Percentiles rank a stretch among this genome's conserved stretches.
Evolutionary conservation across 2,888 invertebrate species (phyloP).

Genomic region (Hypena proboscidalis): DNA sequence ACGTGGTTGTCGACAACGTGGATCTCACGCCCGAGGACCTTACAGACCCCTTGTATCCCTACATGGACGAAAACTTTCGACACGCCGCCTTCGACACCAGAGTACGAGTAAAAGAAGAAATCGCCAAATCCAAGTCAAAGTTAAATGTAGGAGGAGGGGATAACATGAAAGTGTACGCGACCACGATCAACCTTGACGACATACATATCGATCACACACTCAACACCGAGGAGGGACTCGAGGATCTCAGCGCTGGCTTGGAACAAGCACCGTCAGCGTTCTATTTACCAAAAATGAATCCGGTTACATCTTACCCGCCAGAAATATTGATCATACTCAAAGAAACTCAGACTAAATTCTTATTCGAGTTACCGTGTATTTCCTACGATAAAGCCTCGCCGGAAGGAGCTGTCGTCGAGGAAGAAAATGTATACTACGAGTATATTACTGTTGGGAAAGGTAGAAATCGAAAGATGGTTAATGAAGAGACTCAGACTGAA

Average conservation of each 20-base stretch:
- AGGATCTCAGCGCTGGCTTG: conserved; percentile 52
- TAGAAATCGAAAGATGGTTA: conserved; percentile 87
- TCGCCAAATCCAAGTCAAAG: conserved; percentile 48
- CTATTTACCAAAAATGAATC: conserved; percentile 64
- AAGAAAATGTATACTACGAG: conserved; percentile 88
- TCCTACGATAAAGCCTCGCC: conserved; percentile 86
- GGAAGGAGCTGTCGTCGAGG: conserved; percentile 84
- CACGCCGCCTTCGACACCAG: conserved; percentile 72
- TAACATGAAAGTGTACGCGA: conserved; percentile 76
- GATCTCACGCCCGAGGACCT: conserved; percentile 73
- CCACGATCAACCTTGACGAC: conserved; percentile 81
- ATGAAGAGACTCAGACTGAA: conserved; percentile 90
- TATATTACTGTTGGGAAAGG: conserved; percentile 89
- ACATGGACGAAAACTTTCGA: conserved; percentile 62
- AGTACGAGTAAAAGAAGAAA: conserved; percentile 55
- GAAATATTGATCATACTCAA: conserved; percentile 86
- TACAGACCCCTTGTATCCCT: conserved; percentile 54
- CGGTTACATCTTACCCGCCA: conserved; percentile 75
- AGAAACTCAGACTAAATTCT: conserved; percentile 87
- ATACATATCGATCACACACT: conserved; percentile 79
- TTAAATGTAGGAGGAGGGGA: conserved; percentile 33
- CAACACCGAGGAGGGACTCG: conserved; percentile 69
- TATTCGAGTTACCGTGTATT: conserved; percentile 87
- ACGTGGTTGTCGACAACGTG: conserved; percentile 52
- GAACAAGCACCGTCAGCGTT: conserved; percentile 74